Evolutionary conservation across 2,797 vertebrate species (phyloP).

Genomic region (Clarias platycephalus): DNA sequence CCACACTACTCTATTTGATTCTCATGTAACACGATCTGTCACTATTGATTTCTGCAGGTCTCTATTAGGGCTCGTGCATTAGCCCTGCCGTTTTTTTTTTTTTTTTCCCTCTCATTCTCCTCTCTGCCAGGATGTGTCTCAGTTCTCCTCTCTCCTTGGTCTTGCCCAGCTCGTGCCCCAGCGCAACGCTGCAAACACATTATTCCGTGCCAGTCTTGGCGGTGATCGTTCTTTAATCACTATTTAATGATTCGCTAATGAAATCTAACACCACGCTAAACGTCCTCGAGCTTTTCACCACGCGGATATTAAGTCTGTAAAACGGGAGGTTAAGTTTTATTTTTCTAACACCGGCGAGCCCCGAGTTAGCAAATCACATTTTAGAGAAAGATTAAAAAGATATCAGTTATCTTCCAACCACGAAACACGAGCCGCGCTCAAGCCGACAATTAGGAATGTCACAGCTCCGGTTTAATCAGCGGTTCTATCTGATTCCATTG

Average conservation of each 20-base stretch:
- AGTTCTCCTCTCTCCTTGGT: neutral
- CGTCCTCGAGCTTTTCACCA: neutral
- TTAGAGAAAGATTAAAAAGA: conserved; percentile 8
- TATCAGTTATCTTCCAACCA: no score
- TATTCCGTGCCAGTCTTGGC: conserved; percentile 16
- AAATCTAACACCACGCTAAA: conserved; percentile 34
- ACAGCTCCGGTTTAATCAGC: conserved; percentile 28
- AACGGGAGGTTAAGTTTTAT: conserved; percentile 24
- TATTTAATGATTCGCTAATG: conserved; percentile 26
- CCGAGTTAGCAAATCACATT: neutral
- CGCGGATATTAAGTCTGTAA: conserved; percentile 21
- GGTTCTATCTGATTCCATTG: conserved; percentile 27
- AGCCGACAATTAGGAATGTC: neutral
- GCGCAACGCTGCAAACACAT: conserved; percentile 18
- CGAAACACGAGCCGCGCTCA: neutral
- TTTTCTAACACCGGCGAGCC: neutral
- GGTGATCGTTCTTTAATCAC: conserved; percentile 15
- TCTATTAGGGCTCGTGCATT: conserved; percentile 60
- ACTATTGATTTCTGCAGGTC: conserved; percentile 70
- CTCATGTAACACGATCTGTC: conserved; percentile 67
- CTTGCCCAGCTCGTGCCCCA: conserved; percentile 9
- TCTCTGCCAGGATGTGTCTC: conserved; percentile 1
- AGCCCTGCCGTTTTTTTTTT: conserved; percentile 53
- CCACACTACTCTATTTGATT: conserved; percentile 61
- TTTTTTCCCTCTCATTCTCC: neutral